Evolutionary conservation across 2,797 vertebrate species (phyloP), one percentile per base, ranked within the genome.

Genomic region (Sylvia borin): DNA sequence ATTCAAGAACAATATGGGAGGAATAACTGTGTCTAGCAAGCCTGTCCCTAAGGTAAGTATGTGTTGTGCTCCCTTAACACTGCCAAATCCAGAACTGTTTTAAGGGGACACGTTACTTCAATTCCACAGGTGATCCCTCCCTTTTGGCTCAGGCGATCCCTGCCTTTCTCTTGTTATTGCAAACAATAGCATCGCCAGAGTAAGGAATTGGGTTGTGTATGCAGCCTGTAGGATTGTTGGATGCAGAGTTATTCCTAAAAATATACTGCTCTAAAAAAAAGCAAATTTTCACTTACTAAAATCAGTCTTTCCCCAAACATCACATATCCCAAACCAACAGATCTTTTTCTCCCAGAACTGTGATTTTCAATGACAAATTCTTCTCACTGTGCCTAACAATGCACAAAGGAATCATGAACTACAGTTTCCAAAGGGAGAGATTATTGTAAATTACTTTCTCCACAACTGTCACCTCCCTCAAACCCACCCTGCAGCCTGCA

Each of bases 261-360:
- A 71, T 10, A 61, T 15, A 27, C 0, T n/a, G 16, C 40, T 70
- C 20, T 53, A 76, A 77, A 67, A 51, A 51, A 74, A 85, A 89
- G 16, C 10, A 55, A 45, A 43, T 54, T 62, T 48, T 19, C 40
- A 71, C 47, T 48, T 71, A 43, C 15, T 58, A 58, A 13, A n/a
- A 66, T 13, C 18, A 78, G 42, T 7, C 24, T 38, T 74, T 53
- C 32, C 42, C 40, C 4, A 83, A 91, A 70, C 27, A 71, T 45
- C n/a, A 16, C 0, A 0, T 18, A 57, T n/a, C n/a, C 61, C 20
- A 53, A 76, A 73, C 4, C 27, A 58, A 40, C 0, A 7, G 40
- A 70, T 40, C 42, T 15, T 71, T 29, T 57, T 19, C 16, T 27
- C 32, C 34, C 38, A 74, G 43, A 88, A 79, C n/a, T 10, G 10